Conservation (phyloP, 2,113 vertebrate species). For the Proteles cristata region DNA sequence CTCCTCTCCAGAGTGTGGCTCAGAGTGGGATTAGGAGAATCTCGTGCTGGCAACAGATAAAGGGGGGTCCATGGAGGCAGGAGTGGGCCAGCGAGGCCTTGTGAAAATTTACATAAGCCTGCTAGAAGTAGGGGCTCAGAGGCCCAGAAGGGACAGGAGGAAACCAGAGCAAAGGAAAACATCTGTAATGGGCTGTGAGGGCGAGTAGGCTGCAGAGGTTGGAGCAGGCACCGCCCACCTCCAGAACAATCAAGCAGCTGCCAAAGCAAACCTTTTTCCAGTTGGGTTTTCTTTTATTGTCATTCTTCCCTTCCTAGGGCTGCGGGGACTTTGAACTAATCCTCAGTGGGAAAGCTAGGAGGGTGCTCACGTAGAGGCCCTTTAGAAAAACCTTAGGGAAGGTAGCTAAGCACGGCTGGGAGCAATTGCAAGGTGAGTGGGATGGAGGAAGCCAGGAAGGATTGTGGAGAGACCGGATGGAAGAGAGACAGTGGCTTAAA, state of each 20-base stretch:
- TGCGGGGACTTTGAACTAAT: conserved; percentile 63
- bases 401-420: background rate
- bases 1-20: background rate
- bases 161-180: conserved; percentile 48
- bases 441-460: background rate
- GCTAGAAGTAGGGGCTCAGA: background rate
- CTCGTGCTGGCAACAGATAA: conserved; percentile 66
- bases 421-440: background rate
- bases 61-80: conserved; percentile 1
- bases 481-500: background rate
- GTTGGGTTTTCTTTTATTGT: conserved; percentile 40
- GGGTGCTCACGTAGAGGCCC: background rate
- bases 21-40: conserved; percentile 55
- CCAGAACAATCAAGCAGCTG: background rate
- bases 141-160: background rate
- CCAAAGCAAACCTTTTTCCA: conserved; percentile 60
- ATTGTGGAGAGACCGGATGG: background rate
- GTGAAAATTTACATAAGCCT: conserved; percentile 63
- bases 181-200: conserved; percentile 24
- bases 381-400: conserved; percentile 50
- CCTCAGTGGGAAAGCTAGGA: conserved; percentile 21
- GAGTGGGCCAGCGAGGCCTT: background rate
- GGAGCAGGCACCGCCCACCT: background rate
- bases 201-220: background rate
- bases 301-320: conserved; percentile 25